Evolutionary conservation across 2,888 invertebrate genomes (phyloP).

Genomic region (Neoitamus cyanurus): DNA sequence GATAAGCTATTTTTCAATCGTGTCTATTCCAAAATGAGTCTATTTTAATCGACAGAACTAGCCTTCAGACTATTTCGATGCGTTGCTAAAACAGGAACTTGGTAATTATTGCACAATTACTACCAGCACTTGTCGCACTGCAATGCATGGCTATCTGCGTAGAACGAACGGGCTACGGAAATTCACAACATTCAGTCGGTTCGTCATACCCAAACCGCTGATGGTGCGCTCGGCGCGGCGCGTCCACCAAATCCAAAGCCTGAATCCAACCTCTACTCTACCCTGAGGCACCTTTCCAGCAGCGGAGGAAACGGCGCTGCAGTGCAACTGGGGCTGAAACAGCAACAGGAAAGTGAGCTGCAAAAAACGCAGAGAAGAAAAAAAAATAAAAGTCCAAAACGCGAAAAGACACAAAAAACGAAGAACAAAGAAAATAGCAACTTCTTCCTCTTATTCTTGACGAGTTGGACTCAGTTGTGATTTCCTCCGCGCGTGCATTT

Average conservation of each 20-base stretch:
- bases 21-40: not conserved
- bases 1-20: not conserved
- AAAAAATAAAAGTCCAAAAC: not conserved
- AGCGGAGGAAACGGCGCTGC: not conserved
- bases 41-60: not conserved
- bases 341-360: not conserved
- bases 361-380: not conserved
- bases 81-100: constrained; percentile 25
- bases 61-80: not conserved
- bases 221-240: not conserved
- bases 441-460: constrained; percentile 31
- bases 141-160: not conserved
- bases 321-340: not conserved
- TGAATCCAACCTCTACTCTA: not conserved
- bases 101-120: constrained; percentile 22
- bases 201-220: not conserved
- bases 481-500: constrained; percentile 3
- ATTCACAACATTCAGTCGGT: not conserved
- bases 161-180: not conserved
- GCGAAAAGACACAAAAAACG: not conserved
- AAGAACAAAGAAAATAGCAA: not conserved
- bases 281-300: not conserved
- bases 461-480: constrained; percentile 13
- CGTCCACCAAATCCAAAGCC: not conserved
- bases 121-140: not conserved